A percentile compares a stretch with the other conserved stretches of the same genome.
phyloP scores from a whole-genome alignment of 1,140 invertebrate species.

The Colletes latitarsis region DNA sequence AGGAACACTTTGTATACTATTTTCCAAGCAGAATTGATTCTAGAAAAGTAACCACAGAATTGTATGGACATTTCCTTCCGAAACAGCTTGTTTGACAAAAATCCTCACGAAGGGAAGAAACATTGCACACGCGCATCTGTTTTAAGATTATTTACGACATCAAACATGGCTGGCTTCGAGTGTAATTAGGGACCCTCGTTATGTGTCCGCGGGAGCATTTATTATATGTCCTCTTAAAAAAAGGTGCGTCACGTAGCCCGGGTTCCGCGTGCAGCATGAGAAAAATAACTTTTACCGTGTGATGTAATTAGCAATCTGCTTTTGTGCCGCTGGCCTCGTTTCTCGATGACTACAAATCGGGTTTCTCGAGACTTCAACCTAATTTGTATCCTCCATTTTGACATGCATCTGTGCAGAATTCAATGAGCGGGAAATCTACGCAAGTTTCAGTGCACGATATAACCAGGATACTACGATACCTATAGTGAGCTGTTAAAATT shows the following conservation, averaged over 20 bases:
- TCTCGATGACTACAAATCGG: conserved; percentile 6
- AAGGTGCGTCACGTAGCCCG: conserved; percentile 38
- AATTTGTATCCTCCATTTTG: neutral
- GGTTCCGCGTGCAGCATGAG: neutral
- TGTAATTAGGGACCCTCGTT: conserved; percentile 59
- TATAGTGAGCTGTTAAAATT: too few species aligned
- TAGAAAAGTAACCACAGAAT: too few species aligned
- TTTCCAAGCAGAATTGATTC: too few species aligned
- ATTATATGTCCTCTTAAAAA: conserved; percentile 43
- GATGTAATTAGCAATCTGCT: conserved; percentile 31
- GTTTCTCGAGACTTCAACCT: neutral
- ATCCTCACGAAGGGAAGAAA: neutral
- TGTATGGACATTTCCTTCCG: too few species aligned
- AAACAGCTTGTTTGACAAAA: neutral
- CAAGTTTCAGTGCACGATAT: too few species aligned
- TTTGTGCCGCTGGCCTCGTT: neutral
- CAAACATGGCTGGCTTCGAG: conserved; percentile 29
- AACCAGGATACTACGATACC: too few species aligned
- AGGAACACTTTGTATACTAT: too few species aligned
- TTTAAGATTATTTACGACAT: conserved; percentile 46
- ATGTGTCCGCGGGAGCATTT: conserved; percentile 25
- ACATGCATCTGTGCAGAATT: neutral
- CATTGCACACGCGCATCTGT: conserved; percentile 19
- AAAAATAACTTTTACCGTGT: conserved; percentile 39
- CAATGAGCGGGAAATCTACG: neutral